These are phyloP conservation scores for Malthinus flaveolus DNA, from an alignment of 2,888 invertebrate species.

Conservation along the genomic window DNA sequence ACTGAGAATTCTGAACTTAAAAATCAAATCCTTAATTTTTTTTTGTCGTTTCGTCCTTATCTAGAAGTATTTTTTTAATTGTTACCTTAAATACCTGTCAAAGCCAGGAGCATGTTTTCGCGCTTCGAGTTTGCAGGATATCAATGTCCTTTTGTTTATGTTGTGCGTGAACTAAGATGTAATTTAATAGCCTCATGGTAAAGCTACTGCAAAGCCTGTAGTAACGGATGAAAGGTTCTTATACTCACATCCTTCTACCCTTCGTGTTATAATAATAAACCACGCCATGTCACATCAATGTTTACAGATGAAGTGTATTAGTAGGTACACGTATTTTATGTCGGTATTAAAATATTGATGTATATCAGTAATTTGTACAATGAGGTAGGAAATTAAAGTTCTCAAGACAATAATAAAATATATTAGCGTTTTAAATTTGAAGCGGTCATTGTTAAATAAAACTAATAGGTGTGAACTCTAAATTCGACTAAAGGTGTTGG, in stretches of 20 bases:
- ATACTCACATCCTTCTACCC: conserved; percentile 26
- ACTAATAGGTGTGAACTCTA: too few relatives aligned
- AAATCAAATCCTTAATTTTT: conserved; percentile 15
- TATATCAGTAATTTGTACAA: conserved; percentile 9
- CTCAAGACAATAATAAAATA: conserved; percentile 1
- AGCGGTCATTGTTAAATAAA: too few relatives aligned
- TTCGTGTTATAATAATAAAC: conserved; percentile 19
- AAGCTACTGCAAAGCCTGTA: conserved; percentile 31
- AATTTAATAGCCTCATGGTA: conserved; percentile 34
- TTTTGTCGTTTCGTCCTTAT: conserved; percentile 8
- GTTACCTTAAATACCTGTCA: conserved; percentile 28
- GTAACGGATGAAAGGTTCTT: conserved; percentile 29
- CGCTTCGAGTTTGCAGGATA: conserved; percentile 31
- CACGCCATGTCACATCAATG: conserved; percentile 7
- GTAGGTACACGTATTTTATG: conserved; percentile 5
- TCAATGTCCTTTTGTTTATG: conserved; percentile 37
- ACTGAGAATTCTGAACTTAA: conserved; percentile 17
- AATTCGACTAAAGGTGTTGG: too few relatives aligned
- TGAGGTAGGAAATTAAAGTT: neutral
- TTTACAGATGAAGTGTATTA: conserved; percentile 14
- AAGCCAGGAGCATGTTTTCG: conserved; percentile 32
- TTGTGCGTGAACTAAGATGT: conserved; percentile 34
- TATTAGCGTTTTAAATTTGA: conserved; percentile 8
- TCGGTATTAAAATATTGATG: conserved; percentile 12
- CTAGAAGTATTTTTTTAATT: neutral